Conservation (phyloP, 2,797 vertebrate species). For the Propithecus deckenii region DNA sequence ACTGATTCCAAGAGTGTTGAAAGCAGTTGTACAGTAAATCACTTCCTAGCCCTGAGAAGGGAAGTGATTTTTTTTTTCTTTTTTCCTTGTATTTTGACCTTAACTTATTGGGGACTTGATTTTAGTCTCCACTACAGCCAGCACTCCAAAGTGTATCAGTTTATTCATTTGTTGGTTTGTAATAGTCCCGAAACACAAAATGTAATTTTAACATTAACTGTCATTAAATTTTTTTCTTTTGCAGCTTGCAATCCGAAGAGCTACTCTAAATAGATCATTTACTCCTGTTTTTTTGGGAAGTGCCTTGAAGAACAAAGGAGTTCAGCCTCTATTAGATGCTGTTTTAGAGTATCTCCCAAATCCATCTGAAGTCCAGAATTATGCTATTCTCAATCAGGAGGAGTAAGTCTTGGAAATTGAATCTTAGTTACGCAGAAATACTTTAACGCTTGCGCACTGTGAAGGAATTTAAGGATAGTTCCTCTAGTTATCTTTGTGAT, state of each 20-base stretch:
- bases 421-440: background rate
- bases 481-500: background rate
- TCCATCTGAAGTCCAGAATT: conserved; percentile 95
- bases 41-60: background rate
- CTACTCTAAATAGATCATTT: conserved; percentile 92
- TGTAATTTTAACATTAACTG: background rate
- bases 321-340: conserved; percentile 94
- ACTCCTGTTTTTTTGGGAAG: conserved; percentile 95
- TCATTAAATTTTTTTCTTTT: background rate
- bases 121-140: background rate
- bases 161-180: background rate
- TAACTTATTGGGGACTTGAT: background rate
- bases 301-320: conserved; percentile 97
- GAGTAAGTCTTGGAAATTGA: conserved; percentile 86
- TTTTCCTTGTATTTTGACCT: background rate
- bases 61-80: background rate
- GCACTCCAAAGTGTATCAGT: background rate
- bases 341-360: conserved; percentile 95
- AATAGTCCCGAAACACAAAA: background rate
- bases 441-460: background rate
- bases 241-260: conserved; percentile 94
- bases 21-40: background rate
- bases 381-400: conserved; percentile 90
- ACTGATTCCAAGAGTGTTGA: background rate
- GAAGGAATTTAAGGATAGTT: background rate